phyloP scores from a whole-genome alignment of 2,888 invertebrate species.

The Siphonodentalium dalli region DNA sequence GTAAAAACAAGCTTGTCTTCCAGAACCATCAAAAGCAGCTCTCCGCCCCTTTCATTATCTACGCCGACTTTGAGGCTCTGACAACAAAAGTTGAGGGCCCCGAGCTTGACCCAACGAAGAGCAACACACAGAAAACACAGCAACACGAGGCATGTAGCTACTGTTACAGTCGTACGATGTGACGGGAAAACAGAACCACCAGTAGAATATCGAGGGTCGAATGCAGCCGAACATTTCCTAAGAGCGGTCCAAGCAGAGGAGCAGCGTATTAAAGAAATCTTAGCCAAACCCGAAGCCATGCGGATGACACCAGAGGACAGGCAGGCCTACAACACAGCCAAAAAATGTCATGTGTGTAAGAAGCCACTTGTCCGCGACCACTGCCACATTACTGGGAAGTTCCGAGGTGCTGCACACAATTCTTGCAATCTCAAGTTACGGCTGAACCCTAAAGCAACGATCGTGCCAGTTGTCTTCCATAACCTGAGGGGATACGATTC shows the following conservation, averaged over 20 bases:
- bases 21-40: constrained; percentile 21
- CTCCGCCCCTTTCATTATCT: constrained; percentile 17
- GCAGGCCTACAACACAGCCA: too few species aligned
- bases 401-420: constrained; percentile 23
- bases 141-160: constrained; percentile 8
- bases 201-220: constrained; percentile 16
- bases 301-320: too few species aligned
- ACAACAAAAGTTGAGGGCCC: too few species aligned
- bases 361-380: not conserved
- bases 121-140: constrained; percentile 11
- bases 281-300: too few species aligned
- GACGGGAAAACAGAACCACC: constrained; percentile 4
- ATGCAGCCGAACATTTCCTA: constrained; percentile 17
- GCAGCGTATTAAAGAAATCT: too few species aligned
- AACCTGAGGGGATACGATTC: constrained; percentile 22
- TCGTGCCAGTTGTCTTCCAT: constrained; percentile 21
- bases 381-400: constrained; percentile 14
- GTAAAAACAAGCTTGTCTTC: constrained; percentile 12
- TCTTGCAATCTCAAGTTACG: constrained; percentile 18
- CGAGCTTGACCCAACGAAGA: constrained; percentile 12
- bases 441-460: constrained; percentile 15
- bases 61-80: constrained; percentile 26
- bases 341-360: too few species aligned
- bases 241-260: too few species aligned
- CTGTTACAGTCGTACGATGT: constrained; percentile 15